Evolutionary conservation across 2,113 vertebrate species (phyloP).

Genomic region (Pachycephala philippinensis): DNA sequence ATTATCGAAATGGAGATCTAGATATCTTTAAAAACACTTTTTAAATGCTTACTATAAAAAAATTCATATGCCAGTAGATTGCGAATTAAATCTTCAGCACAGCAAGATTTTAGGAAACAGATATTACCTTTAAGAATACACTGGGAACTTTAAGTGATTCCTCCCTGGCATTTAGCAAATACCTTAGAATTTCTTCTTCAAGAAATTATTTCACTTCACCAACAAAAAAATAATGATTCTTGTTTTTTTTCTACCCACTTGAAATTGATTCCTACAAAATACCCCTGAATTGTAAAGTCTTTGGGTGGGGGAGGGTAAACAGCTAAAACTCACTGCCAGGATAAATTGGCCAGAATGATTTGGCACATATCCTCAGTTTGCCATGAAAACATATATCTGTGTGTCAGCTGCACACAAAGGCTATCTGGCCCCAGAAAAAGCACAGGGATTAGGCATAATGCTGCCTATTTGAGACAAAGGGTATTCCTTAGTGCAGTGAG

Average conservation of each 20-base stretch:
- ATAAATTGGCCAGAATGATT: slow-evolving; percentile 6
- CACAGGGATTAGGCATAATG: slow-evolving; percentile 11
- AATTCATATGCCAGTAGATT: neutral
- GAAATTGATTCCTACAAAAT: neutral
- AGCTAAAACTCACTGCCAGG: neutral
- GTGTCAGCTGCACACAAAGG: slow-evolving; percentile 15
- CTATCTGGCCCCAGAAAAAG: slow-evolving; percentile 10
- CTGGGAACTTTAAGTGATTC: neutral
- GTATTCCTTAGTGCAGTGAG: neutral
- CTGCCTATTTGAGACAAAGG: slow-evolving; percentile 20
- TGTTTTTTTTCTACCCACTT: neutral
- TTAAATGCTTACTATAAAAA: neutral
- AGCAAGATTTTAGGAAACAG: neutral
- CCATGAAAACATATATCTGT: neutral
- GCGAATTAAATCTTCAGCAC: neutral
- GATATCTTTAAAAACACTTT: neutral
- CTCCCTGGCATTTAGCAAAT: neutral
- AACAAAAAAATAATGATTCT: neutral
- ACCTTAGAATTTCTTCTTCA: neutral
- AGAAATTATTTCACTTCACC: neutral
- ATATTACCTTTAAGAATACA: neutral
- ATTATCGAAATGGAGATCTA: neutral
- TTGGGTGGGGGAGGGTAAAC: neutral
- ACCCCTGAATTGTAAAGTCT: neutral
- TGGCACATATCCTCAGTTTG: neutral